phyloP scores from a whole-genome alignment of 1,140 invertebrate genomes.

The Drosophila novamexicana region DNA sequence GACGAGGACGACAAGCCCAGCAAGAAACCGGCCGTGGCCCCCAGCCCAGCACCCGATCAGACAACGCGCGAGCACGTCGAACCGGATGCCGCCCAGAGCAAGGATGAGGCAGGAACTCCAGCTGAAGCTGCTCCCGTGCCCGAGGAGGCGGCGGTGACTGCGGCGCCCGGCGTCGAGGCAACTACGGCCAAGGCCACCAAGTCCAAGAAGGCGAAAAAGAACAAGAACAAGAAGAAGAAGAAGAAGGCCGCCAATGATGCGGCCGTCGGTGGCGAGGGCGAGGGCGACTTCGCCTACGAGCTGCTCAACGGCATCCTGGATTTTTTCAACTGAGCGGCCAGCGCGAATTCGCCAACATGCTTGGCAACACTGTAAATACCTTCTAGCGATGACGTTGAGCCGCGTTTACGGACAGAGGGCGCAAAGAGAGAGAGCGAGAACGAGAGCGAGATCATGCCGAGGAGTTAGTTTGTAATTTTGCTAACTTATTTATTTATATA shows the following conservation, averaged over 20 bases:
- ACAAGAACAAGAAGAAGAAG: slow-evolving; percentile 75
- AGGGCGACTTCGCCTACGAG: slow-evolving; percentile 74
- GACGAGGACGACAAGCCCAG: slow-evolving; percentile 75
- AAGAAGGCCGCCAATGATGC: slow-evolving; percentile 60
- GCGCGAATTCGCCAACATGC: slow-evolving; percentile 73
- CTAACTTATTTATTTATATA: slow-evolving; percentile 61
- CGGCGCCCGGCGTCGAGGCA: slow-evolving; percentile 17
- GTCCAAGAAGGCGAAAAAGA: slow-evolving; percentile 77
- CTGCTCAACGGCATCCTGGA: slow-evolving; percentile 79
- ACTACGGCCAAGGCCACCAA: slow-evolving; percentile 64
- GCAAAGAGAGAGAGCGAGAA: neutral
- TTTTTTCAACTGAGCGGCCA: slow-evolving; percentile 82
- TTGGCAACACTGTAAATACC: slow-evolving; percentile 83
- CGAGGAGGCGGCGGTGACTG: slow-evolving; percentile 14
- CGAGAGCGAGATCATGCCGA: neutral
- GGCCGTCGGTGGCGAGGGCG: slow-evolving; percentile 45
- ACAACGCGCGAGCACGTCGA: slow-evolving; percentile 60
- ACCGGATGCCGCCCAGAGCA: slow-evolving; percentile 56
- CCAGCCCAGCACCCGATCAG: slow-evolving; percentile 40
- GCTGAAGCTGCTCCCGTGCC: neutral
- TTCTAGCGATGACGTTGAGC: slow-evolving; percentile 60
- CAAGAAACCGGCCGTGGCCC: slow-evolving; percentile 71
- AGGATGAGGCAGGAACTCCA: slow-evolving; percentile 65
- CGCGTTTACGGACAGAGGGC: slow-evolving; percentile 8
- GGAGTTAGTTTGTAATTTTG: slow-evolving; percentile 40